Evolutionary conservation across 2,888 invertebrate genomes (phyloP), one percentile per base, ranked within the genome.

Genomic region (Caenorhabditis sp.): DNA sequence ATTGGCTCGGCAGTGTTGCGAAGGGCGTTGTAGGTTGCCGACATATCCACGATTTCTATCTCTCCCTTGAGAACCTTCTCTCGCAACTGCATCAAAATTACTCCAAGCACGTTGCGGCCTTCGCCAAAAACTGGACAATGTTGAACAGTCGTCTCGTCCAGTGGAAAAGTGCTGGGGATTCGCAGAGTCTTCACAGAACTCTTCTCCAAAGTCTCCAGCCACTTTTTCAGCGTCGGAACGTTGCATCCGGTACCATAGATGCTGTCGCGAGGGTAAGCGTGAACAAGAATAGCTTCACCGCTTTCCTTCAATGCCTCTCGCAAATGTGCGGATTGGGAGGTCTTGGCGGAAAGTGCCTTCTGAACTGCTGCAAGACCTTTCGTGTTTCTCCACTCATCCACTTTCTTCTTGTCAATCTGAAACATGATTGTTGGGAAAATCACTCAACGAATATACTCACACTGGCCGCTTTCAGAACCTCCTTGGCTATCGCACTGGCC

Each of bases 11-110:
- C 10, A 12, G 64, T 38, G 22, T 19, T 28, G 1, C 84, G 76
- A 24, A 84, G 80, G 10, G 74, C 69, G 4, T 66, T 59, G 80
- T 81, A 85, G 7, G 85, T 56, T 16, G 35, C 51, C 12, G 66
- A 66, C 83, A 86, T 83, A 44, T 87, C 85, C 14, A 82, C 82
- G 2, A 80, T 31, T 19, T 80, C 68, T 31, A 87, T 79, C 14
- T 76, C 76, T n/a, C 58, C 54, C n/a, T 72, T 76, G 47, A 56
- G 47, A 16, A 86, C 47, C 44, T 73, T 84, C n/a, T 83, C 80
- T 35, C 86, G 80, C 66, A 87, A 61, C 58, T 82, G 85, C 87
- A 87, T 87, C 49, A 87, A 64, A 63, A 87, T 87, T 7, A 87
- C 86, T 41, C 87, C 87, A 3, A 87, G 84, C n/a, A 87, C 44